These are phyloP conservation scores for Amia ocellicauda DNA, from an alignment of 2,113 vertebrate genomes.

Conservation along the genomic window DNA sequence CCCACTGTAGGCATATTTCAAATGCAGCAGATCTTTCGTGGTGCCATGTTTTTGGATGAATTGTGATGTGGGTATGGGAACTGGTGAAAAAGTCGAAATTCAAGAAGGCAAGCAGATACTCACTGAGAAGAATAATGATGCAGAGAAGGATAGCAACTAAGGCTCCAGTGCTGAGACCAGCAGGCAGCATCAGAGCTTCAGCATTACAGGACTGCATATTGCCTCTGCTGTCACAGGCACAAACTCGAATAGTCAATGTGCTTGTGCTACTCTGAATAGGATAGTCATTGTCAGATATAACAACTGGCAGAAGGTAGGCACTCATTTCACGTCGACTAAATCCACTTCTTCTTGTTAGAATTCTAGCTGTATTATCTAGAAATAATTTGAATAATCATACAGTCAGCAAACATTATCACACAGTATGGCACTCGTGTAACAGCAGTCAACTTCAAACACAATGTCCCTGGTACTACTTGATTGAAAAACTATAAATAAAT, in stretches of 20 bases:
- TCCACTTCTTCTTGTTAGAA: slow-evolving; percentile 85
- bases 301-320: slow-evolving; percentile 84
- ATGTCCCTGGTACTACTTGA: too few relatives aligned
- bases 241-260: slow-evolving; percentile 80
- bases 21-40: too few relatives aligned
- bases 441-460: too few relatives aligned
- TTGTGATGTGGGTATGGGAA: too few relatives aligned
- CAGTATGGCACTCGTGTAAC: neutral
- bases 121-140: slow-evolving; percentile 84
- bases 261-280: slow-evolving; percentile 92
- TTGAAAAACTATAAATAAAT: too few relatives aligned
- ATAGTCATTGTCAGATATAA: slow-evolving; percentile 93
- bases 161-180: slow-evolving; percentile 84
- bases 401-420: slow-evolving; percentile 10
- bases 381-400: slow-evolving; percentile 23
- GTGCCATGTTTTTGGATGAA: too few relatives aligned
- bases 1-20: too few relatives aligned
- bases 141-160: slow-evolving; percentile 85
- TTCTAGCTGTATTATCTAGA: slow-evolving; percentile 93
- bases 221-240: slow-evolving; percentile 78
- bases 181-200: slow-evolving; percentile 80
- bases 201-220: slow-evolving; percentile 85
- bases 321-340: slow-evolving; percentile 89
- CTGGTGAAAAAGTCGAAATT: neutral
- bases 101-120: slow-evolving; percentile 41